These are phyloP conservation scores for Bradypus variegatus DNA, from an alignment of 2,797 vertebrate genomes.

Conservation along the genomic window DNA sequence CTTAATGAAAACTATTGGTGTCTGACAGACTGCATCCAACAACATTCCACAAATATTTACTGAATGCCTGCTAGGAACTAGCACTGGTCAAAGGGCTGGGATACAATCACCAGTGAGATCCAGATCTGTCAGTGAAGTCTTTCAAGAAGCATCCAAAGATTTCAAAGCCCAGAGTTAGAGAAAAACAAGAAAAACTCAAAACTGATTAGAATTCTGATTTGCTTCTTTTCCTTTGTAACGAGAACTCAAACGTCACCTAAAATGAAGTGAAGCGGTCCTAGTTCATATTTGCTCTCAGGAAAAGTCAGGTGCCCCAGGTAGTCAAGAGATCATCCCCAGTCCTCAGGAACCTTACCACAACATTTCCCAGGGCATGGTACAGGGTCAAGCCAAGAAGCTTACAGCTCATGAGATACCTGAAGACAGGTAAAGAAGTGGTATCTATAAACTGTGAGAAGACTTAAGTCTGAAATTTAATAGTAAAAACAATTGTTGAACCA, in stretches of 20 bases:
- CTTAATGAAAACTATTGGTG: not conserved
- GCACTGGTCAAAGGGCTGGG: not conserved
- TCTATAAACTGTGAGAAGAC: not conserved
- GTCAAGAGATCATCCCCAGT: not conserved
- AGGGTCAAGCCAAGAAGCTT: not conserved
- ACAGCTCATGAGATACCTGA: not conserved
- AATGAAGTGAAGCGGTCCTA: not conserved
- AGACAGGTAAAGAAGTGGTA: not conserved
- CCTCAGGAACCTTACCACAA: not conserved
- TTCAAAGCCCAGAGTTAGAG: not conserved
- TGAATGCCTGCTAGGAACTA: not conserved
- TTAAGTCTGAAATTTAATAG: not conserved
- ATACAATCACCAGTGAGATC: not conserved
- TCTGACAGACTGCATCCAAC: not conserved
- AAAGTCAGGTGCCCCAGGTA: not conserved
- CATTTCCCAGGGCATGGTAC: not conserved
- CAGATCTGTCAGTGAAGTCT: not conserved
- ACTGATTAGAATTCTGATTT: not conserved
- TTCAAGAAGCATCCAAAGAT: not conserved
- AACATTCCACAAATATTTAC: not conserved
- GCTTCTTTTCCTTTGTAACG: not conserved
- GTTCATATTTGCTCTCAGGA: not conserved
- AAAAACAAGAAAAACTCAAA: not conserved
- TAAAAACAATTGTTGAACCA: not conserved
- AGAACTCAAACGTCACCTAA: not conserved